phyloP scores from a whole-genome alignment of 2,797 vertebrate species.

The Ptychobarbus kaznakovi region DNA sequence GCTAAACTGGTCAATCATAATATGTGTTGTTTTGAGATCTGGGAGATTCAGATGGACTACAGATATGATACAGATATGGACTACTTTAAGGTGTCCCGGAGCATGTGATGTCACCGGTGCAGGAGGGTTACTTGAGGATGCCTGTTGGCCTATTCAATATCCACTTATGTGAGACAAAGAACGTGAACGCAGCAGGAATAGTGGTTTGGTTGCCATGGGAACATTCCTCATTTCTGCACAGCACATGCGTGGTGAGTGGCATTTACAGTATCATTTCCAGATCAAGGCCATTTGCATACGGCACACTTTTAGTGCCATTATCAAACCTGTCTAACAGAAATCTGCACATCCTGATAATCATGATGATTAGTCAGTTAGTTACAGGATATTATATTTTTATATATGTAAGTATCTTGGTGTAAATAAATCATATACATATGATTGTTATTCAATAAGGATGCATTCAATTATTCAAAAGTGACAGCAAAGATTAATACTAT shows the following conservation, averaged over 20 bases:
- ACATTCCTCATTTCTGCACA: slow-evolving; percentile 64
- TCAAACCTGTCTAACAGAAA: neutral
- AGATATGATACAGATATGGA: neutral
- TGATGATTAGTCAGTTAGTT: neutral
- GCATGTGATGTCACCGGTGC: slow-evolving; percentile 43
- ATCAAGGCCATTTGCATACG: slow-evolving; percentile 42
- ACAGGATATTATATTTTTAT: neutral
- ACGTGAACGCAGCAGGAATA: slow-evolving; percentile 71
- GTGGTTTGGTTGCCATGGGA: slow-evolving; percentile 78
- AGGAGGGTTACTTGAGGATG: slow-evolving; percentile 43
- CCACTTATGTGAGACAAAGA: slow-evolving; percentile 65
- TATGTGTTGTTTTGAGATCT: neutral
- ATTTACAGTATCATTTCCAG: slow-evolving; percentile 54
- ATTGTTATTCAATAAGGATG: neutral
- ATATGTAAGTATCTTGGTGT: neutral
- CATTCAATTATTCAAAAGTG: neutral
- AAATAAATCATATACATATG: neutral
- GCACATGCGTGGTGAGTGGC: slow-evolving; percentile 49
- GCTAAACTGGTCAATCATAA: neutral
- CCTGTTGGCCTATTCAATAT: slow-evolving; percentile 18
- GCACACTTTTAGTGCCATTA: slow-evolving; percentile 20
- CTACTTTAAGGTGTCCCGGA: neutral
- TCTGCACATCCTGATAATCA: neutral
- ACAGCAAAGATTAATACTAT: neutral
- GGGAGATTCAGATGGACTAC: neutral